phyloP scores from a whole-genome alignment of 2,888 invertebrate genomes.

The Tipula confusa region DNA sequence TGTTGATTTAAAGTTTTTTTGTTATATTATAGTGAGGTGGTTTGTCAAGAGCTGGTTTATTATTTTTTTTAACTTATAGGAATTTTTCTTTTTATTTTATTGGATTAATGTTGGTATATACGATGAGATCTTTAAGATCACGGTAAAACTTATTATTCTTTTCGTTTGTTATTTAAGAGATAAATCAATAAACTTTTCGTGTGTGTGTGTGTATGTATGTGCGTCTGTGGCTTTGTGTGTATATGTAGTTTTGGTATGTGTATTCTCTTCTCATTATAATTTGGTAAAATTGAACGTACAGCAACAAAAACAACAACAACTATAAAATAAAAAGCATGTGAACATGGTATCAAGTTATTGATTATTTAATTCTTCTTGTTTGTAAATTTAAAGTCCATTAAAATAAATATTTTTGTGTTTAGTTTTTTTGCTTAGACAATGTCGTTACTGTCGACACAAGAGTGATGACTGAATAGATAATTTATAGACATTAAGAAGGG shows the following conservation, averaged over 20 bases:
- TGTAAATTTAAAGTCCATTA: not conserved
- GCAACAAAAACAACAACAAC: not conserved
- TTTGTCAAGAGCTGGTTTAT: not conserved
- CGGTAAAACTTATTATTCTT: not conserved
- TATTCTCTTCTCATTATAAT: not conserved
- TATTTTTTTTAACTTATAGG: not conserved
- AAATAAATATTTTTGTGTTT: not conserved
- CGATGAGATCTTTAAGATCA: not conserved
- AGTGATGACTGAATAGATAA: not conserved
- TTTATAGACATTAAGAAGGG: not conserved
- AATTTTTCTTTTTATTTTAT: not conserved
- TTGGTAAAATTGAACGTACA: not conserved
- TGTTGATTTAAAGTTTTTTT: not conserved
- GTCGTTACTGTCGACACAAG: not conserved
- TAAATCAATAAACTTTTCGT: not conserved
- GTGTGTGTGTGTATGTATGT: not conserved
- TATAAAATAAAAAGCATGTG: not conserved
- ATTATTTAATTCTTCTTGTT: not conserved
- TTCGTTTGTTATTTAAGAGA: not conserved
- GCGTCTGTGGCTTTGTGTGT: not conserved
- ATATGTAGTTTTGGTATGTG: not conserved
- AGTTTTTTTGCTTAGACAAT: not conserved
- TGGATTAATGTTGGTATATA: not conserved
- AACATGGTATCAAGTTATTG: not conserved
- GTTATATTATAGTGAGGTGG: conserved; percentile 7